Percentiles rank a stretch among this genome's conserved stretches.
phyloP scores from a whole-genome alignment of 2,888 invertebrate genomes.

The Dromius quadrimaculatus region DNA sequence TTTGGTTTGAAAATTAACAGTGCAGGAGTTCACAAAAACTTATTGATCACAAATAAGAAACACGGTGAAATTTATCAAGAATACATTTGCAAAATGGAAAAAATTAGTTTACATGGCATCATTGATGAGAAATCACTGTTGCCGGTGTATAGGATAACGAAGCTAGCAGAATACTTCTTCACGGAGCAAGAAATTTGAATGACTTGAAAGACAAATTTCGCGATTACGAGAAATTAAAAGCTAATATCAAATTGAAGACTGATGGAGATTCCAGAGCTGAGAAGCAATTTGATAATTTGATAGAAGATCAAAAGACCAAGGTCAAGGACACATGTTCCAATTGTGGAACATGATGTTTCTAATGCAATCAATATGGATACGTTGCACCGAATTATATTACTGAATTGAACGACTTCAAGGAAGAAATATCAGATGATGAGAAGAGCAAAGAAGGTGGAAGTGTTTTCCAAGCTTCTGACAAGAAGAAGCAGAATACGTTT shows the following conservation, averaged over 20 bases:
- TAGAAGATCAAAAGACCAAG: constrained; percentile 5
- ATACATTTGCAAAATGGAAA: constrained; percentile 55
- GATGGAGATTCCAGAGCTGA: constrained; percentile 41
- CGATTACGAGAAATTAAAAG: neutral
- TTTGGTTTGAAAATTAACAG: constrained; percentile 54
- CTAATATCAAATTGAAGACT: constrained; percentile 2
- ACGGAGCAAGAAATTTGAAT: constrained; percentile 24
- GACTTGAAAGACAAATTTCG: too few relatives aligned
- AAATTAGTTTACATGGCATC: constrained; percentile 46
- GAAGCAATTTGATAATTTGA: neutral
- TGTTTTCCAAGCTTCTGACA: neutral
- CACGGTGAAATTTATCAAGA: constrained; percentile 50
- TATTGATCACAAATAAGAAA: constrained; percentile 45
- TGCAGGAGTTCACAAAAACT: constrained; percentile 52
- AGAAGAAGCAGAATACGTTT: neutral
- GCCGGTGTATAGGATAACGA: constrained; percentile 54
- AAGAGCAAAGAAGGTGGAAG: neutral
- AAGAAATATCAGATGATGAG: neutral
- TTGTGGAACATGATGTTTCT: constrained; percentile 54
- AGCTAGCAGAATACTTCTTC: constrained; percentile 15
- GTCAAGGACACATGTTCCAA: constrained; percentile 5
- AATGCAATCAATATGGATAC: constrained; percentile 55
- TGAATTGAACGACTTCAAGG: neutral
- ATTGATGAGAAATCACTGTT: constrained; percentile 55
- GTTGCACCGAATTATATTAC: constrained; percentile 19